A percentile compares a stretch with the other conserved stretches of the same genome.
These are phyloP conservation scores for Microcebus jonahi DNA, from an alignment of 2,113 vertebrate genomes.

Conservation along the genomic window DNA sequence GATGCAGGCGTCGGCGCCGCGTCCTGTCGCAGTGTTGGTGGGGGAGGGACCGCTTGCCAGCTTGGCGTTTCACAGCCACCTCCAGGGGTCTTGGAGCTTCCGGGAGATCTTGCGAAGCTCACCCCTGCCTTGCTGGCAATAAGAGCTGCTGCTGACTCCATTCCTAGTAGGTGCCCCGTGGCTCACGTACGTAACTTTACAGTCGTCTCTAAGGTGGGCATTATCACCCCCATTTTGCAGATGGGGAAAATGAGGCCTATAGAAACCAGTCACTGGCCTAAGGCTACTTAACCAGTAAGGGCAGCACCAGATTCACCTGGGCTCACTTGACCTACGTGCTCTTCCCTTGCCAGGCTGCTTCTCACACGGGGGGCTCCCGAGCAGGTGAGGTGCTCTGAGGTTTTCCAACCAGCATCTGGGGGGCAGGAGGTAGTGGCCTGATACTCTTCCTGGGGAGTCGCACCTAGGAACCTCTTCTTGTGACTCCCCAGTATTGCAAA, in stretches of 20 bases:
- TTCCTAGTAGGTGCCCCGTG: fast-evolving
- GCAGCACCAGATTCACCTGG: background rate
- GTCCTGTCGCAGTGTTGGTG: fast-evolving
- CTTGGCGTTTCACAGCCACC: background rate
- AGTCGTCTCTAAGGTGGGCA: fast-evolving
- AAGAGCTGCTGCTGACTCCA: background rate
- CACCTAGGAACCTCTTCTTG: background rate
- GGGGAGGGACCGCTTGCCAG: fast-evolving
- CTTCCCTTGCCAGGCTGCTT: background rate
- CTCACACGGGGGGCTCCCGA: background rate
- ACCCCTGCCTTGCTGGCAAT: background rate
- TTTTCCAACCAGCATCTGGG: background rate
- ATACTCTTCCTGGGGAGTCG: background rate
- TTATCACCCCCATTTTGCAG: background rate
- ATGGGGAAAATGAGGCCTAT: background rate
- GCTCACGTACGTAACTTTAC: background rate
- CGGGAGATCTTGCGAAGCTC: background rate
- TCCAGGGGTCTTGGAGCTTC: background rate
- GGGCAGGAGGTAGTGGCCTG: background rate
- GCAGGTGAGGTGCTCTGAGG: background rate
- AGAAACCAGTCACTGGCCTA: background rate
- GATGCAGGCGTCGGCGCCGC: fast-evolving
- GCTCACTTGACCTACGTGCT: background rate
- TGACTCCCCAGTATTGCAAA: background rate
- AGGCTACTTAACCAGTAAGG: background rate